Conservation (phyloP, 1,140 invertebrate species). For the Calephelis nemesis region DNA sequence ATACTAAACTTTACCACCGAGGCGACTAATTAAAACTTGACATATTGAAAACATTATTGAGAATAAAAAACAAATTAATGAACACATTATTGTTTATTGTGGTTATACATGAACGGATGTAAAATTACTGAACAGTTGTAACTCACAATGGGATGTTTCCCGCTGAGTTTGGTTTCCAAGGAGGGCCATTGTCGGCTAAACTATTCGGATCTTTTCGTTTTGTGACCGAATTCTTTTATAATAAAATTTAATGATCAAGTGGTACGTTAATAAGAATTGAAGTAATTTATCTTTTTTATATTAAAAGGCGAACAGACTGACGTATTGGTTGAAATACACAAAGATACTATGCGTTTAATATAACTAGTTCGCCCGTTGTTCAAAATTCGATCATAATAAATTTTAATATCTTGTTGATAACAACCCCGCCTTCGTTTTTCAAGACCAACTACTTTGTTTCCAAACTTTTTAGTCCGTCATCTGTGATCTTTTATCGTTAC, state of each 20-base stretch:
- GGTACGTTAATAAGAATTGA: background rate
- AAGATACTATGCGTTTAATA: too few relatives aligned
- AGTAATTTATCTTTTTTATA: slow-evolving; percentile 2
- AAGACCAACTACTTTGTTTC: too few relatives aligned
- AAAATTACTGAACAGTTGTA: slow-evolving; percentile 8
- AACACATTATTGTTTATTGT: background rate
- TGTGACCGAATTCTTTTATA: slow-evolving; percentile 5
- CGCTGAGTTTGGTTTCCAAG: slow-evolving; percentile 1
- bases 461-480: too few relatives aligned
- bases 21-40: background rate
- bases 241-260: slow-evolving; percentile 9
- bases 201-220: background rate
- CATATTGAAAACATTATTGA: background rate
- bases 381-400: too few relatives aligned
- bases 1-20: too few relatives aligned
- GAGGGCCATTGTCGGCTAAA: background rate
- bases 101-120: slow-evolving; percentile 7
- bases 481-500: too few relatives aligned
- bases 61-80: background rate
- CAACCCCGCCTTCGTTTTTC: too few relatives aligned
- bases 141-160: background rate
- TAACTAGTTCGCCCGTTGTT: too few relatives aligned
- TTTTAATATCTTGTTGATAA: too few relatives aligned
- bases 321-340: too few relatives aligned
- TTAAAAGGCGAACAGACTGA: too few relatives aligned